Conservation (phyloP, 2,113 vertebrate species). For the Sylvilagus bachmani region DNA sequence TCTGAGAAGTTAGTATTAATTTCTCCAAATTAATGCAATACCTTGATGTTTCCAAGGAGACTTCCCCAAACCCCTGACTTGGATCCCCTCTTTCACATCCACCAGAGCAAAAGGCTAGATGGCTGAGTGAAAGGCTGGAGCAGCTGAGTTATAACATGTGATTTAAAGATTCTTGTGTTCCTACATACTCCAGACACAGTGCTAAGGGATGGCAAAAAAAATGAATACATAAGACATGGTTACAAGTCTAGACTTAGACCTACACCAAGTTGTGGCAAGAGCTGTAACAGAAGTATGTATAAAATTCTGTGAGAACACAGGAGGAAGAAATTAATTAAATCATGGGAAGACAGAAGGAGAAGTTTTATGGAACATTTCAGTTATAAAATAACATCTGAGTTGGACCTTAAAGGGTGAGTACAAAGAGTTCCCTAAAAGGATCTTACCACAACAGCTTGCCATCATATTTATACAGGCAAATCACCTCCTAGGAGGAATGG, state of each 20-base stretch:
- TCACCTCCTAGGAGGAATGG: not conserved
- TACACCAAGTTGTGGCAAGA: not conserved
- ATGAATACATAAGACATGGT: not conserved
- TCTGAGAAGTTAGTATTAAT: not conserved
- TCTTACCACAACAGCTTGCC: not conserved
- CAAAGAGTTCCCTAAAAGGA: not conserved
- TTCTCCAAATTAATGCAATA: not conserved
- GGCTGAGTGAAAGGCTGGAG: not conserved
- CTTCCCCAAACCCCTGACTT: not conserved
- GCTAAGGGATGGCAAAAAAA: not conserved
- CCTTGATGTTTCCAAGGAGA: not conserved
- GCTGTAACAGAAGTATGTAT: not conserved
- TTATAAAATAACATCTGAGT: conserved; percentile 63
- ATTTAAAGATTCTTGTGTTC: not conserved
- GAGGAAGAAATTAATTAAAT: conserved; percentile 59
- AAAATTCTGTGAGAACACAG: conserved; percentile 38
- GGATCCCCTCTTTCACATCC: not conserved
- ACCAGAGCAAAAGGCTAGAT: not conserved
- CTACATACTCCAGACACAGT: not conserved
- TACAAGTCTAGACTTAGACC: not conserved
- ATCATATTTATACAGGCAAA: not conserved
- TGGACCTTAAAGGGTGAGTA: conserved; percentile 55
- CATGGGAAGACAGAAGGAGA: conserved; percentile 53
- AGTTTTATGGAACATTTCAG: conserved; percentile 20
- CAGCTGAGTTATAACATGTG: not conserved